phyloP scores from a whole-genome alignment of 2,888 invertebrate species.

The Drosophila rellima region DNA sequence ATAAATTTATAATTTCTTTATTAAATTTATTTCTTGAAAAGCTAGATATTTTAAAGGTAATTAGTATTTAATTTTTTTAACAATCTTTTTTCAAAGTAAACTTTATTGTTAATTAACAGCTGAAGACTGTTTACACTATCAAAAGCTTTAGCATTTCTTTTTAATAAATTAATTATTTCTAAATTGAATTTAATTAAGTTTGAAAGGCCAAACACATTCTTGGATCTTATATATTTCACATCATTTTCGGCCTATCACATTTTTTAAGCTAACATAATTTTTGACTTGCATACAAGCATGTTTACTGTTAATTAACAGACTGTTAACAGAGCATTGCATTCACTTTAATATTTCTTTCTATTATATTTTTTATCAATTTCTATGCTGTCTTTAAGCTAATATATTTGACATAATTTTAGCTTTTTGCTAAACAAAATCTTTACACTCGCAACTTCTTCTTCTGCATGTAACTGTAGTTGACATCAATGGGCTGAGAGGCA shows the following conservation, averaged over 20 bases:
- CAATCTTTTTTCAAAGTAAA: too few relatives aligned
- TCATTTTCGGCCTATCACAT: background rate
- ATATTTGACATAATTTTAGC: slow-evolving; percentile 48
- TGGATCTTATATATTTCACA: background rate
- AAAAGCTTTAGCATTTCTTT: background rate
- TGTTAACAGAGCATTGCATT: background rate
- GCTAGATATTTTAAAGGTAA: too few relatives aligned
- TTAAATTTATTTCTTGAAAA: too few relatives aligned
- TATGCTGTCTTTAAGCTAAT: background rate
- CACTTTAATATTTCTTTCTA: background rate
- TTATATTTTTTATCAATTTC: slow-evolving; percentile 26
- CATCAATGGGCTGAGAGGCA: slow-evolving; percentile 45
- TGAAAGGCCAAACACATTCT: too few relatives aligned
- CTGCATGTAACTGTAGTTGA: slow-evolving; percentile 68
- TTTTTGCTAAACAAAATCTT: slow-evolving; percentile 30
- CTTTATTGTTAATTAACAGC: background rate
- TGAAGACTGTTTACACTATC: background rate
- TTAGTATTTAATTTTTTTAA: too few relatives aligned
- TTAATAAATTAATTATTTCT: background rate
- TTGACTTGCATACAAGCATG: background rate
- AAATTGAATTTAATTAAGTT: background rate
- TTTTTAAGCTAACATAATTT: too few relatives aligned
- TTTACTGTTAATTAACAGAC: background rate
- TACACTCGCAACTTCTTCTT: slow-evolving; percentile 21
- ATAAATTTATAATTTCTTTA: background rate